A percentile compares a stretch with the other conserved stretches of the same genome.
Conservation (phyloP, 1,140 invertebrate species). For the Drosophila suzukii region DNA sequence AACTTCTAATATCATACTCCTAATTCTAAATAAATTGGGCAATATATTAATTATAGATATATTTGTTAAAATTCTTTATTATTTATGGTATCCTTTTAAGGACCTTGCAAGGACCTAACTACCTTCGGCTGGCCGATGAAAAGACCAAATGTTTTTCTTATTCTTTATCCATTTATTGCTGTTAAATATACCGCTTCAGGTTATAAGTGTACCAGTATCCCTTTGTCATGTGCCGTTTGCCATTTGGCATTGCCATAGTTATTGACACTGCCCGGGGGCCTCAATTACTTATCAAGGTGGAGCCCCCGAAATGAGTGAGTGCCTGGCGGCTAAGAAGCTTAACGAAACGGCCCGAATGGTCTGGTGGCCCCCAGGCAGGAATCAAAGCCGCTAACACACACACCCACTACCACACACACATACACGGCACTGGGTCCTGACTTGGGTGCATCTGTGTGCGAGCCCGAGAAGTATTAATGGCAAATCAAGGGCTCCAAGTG, state of each 20-base stretch:
- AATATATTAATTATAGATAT: too few species aligned
- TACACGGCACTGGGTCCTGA: neutral
- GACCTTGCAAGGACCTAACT: constrained; percentile 3
- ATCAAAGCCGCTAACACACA: neutral
- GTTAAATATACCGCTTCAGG: constrained; percentile 19
- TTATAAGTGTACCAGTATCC: constrained; percentile 11
- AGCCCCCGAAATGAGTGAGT: constrained; percentile 8
- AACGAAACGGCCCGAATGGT: constrained; percentile 6
- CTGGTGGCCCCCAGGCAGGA: constrained; percentile 11
- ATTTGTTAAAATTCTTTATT: neutral
- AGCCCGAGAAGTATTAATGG: constrained; percentile 22
- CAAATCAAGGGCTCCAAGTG: constrained; percentile 11
- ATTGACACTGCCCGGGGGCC: constrained; percentile 28
- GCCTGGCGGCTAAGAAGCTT: constrained; percentile 33
- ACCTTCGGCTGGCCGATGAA: constrained; percentile 17
- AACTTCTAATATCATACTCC: too few species aligned
- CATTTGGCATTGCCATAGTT: constrained; percentile 35
- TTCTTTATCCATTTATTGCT: constrained; percentile 9
- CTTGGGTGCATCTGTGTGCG: too few species aligned
- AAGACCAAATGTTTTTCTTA: constrained; percentile 7
- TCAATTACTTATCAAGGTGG: constrained; percentile 45
- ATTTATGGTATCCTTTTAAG: neutral
- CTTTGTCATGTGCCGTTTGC: constrained; percentile 9
- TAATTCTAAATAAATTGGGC: too few species aligned
- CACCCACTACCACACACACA: neutral